These are phyloP conservation scores for Microcaecilia unicolor DNA, from an alignment of 2,797 vertebrate species.

Conservation along the genomic window DNA sequence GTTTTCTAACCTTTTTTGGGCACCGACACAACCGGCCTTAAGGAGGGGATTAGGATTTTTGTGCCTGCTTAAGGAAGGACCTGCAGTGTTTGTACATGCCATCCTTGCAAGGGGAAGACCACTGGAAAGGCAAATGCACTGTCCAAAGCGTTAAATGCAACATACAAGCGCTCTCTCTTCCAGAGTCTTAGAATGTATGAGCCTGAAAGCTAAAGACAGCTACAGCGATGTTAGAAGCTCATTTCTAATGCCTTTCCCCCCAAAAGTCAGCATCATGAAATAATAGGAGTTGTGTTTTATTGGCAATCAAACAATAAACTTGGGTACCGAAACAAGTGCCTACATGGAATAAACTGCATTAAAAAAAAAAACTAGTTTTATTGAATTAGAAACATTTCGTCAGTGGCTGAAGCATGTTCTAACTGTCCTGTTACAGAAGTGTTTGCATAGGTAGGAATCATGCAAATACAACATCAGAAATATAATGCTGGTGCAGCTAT, in stretches of 20 bases:
- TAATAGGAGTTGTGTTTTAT: conserved; percentile 45
- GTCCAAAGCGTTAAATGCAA: too few relatives aligned
- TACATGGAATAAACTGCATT: conserved; percentile 41
- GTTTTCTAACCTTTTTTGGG: conserved; percentile 25
- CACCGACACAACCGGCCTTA: conserved; percentile 49
- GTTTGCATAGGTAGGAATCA: conserved; percentile 17
- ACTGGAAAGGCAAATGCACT: too few relatives aligned
- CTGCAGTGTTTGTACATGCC: conserved; percentile 16
- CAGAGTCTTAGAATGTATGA: conserved; percentile 67
- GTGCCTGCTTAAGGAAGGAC: conserved; percentile 62
- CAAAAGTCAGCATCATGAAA: conserved; percentile 24
- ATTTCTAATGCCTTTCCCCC: conserved; percentile 76
- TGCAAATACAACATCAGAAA: conserved; percentile 12
- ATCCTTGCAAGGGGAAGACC: conserved; percentile 19
- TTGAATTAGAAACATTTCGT: conserved; percentile 19
- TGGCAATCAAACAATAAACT: conserved; percentile 37
- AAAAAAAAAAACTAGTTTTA: conserved; percentile 24
- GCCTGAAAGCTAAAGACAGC: conserved; percentile 62
- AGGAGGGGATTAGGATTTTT: conserved; percentile 55
- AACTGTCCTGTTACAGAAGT: conserved; percentile 16
- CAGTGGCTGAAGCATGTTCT: conserved; percentile 46
- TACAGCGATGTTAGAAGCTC: conserved; percentile 64
- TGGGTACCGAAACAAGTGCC: conserved; percentile 67
- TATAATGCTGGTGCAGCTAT: conserved; percentile 1
- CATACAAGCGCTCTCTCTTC: too few relatives aligned